phyloP scores from a whole-genome alignment of 2,888 invertebrate species.

The Heteromurus nitidus region DNA sequence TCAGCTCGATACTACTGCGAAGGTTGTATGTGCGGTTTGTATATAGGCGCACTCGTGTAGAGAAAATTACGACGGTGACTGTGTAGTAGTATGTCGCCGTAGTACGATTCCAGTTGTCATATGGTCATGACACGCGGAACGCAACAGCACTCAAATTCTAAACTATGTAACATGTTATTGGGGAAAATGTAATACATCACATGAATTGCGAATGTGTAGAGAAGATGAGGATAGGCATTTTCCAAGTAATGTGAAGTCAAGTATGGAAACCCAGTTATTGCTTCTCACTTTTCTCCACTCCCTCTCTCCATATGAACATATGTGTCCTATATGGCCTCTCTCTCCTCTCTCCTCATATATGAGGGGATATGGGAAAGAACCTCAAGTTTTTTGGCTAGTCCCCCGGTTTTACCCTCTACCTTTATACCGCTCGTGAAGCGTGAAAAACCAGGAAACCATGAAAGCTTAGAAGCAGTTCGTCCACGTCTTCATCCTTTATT shows the following conservation, averaged over 20 bases:
- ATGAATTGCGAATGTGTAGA: too few relatives aligned
- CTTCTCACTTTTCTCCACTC: slow-evolving; percentile 15
- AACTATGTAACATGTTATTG: too few relatives aligned
- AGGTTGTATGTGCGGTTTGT: too few relatives aligned
- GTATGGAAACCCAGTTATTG: slow-evolving; percentile 37
- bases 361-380: background rate
- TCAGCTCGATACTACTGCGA: background rate
- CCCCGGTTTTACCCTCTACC: background rate
- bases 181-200: too few relatives aligned
- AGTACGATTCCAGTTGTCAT: too few relatives aligned
- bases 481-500: slow-evolving; percentile 31
- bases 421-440: slow-evolving; percentile 38
- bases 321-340: background rate
- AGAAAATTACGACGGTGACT: too few relatives aligned
- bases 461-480: slow-evolving; percentile 48
- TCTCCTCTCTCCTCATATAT: background rate
- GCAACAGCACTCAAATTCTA: too few relatives aligned
- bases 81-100: too few relatives aligned
- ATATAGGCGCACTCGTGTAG: too few relatives aligned
- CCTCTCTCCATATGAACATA: background rate
- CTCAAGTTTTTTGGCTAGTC: background rate
- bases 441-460: slow-evolving; percentile 48
- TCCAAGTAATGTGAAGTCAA: slow-evolving; percentile 28
- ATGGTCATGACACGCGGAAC: too few relatives aligned
- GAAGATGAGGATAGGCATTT: slow-evolving; percentile 9